Conservation (phyloP, 2,888 invertebrate genomes). For the Rotaria sp. region DNA sequence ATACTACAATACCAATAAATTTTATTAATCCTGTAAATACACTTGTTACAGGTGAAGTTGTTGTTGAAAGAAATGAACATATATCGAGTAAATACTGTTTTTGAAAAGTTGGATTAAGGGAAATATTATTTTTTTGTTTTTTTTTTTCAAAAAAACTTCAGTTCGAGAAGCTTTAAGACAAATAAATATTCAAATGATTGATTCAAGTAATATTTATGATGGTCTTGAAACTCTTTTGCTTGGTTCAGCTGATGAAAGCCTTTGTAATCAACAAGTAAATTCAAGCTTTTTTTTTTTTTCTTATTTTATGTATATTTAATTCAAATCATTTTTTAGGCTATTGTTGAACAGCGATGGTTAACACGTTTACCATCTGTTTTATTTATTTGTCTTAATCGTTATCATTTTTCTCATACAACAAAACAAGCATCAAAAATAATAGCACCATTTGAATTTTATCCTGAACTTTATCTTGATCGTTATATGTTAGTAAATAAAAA, state of each 20-base stretch:
- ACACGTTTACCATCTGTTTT: constrained; percentile 56
- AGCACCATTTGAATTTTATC: constrained; percentile 57
- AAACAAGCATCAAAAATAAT: constrained; percentile 57
- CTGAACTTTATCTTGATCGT: constrained; percentile 57
- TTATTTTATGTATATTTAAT: not conserved
- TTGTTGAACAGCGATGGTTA: constrained; percentile 51
- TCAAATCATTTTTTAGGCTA: not conserved
- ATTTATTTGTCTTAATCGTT: constrained; percentile 56
- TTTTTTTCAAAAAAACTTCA: not conserved
- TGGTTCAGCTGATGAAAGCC: constrained; percentile 35
- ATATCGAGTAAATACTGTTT: not conserved
- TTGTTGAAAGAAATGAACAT: not conserved
- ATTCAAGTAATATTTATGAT: constrained; percentile 36
- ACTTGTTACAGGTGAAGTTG: constrained; percentile 21
- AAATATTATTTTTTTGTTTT: too few relatives aligned
- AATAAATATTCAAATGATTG: constrained; percentile 40
- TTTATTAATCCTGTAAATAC: constrained; percentile 5
- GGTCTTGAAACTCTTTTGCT: constrained; percentile 37
- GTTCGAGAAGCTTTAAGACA: constrained; percentile 35
- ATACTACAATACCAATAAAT: not conserved
- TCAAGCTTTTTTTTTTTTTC: not conserved
- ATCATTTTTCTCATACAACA: constrained; percentile 50
- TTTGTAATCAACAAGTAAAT: not conserved
- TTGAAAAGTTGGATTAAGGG: not conserved
- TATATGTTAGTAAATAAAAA: constrained; percentile 55